Evolutionary conservation across 2,797 vertebrate species (phyloP).

Genomic region (Manis javanica): DNA sequence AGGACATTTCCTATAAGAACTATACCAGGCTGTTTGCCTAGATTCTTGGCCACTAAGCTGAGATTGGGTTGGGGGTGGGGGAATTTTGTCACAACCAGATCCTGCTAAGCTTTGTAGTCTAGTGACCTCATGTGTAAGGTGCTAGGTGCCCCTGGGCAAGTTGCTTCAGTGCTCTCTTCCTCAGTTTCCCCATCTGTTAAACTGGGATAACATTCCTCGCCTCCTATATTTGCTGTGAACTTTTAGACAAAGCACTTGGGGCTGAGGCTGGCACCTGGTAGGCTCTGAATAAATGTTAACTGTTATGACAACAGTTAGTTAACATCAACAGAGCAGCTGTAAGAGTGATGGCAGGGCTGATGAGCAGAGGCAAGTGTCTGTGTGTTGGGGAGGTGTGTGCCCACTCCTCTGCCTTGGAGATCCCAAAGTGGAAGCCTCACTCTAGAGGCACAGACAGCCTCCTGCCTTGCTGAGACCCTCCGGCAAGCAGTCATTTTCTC

Average conservation of each 20-base stretch:
- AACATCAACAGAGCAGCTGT: not conserved
- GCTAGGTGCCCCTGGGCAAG: not conserved
- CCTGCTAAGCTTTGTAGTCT: not conserved
- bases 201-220: accelerated
- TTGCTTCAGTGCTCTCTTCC: not conserved
- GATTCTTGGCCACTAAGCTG: not conserved
- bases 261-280: not conserved
- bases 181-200: not conserved
- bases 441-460: not conserved
- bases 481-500: not conserved
- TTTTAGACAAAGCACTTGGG: not conserved
- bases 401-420: not conserved
- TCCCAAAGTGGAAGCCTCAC: not conserved
- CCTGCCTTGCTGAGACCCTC: not conserved
- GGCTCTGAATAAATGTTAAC: not conserved
- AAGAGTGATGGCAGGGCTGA: not conserved
- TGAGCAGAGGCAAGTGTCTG: not conserved
- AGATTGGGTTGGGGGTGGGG: not conserved
- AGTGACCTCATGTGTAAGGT: not conserved
- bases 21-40: not conserved
- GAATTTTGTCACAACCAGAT: not conserved
- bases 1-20: not conserved
- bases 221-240: not conserved
- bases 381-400: not conserved
- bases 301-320: too few relatives aligned